These are phyloP conservation scores for Drosophila macrospina DNA, from an alignment of 2,888 invertebrate species.

Conservation along the genomic window DNA sequence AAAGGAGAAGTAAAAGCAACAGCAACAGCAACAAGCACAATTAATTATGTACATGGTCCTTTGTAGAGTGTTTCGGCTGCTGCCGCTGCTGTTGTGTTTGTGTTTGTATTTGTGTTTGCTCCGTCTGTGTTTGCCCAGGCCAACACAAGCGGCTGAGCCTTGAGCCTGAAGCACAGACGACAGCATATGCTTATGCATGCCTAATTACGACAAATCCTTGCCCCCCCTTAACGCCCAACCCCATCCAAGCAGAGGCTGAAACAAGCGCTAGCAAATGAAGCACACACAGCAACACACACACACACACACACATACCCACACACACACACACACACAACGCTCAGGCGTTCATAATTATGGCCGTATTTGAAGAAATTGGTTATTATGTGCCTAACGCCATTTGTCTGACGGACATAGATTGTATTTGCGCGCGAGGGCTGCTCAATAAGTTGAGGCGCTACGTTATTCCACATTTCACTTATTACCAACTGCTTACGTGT, in stretches of 20 bases:
- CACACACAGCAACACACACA: constrained; percentile 32
- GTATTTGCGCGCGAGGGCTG: constrained; percentile 45
- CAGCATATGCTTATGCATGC: constrained; percentile 81
- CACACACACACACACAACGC: constrained; percentile 10
- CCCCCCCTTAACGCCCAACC: constrained; percentile 1
- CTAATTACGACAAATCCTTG: constrained; percentile 82
- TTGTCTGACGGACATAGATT: constrained; percentile 79
- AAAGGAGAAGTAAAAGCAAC: not conserved
- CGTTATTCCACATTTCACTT: not conserved
- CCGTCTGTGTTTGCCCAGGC: constrained; percentile 55
- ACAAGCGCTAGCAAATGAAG: constrained; percentile 75
- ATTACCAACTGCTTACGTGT: too few species aligned
- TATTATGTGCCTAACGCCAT: constrained; percentile 82
- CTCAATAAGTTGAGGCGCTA: not conserved
- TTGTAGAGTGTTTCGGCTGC: constrained; percentile 28
- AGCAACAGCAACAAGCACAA: constrained; percentile 63
- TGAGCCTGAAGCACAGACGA: constrained; percentile 73
- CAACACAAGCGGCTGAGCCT: constrained; percentile 32
- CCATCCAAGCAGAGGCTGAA: constrained; percentile 30
- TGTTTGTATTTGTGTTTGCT: constrained; percentile 46
- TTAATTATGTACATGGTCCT: constrained; percentile 70
- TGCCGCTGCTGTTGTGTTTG: too few species aligned
- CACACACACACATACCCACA: constrained; percentile 20
- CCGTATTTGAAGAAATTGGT: constrained; percentile 81
- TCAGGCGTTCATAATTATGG: constrained; percentile 77